Conservation (phyloP, 2,113 vertebrate species). For the Platysteira castanea region DNA sequence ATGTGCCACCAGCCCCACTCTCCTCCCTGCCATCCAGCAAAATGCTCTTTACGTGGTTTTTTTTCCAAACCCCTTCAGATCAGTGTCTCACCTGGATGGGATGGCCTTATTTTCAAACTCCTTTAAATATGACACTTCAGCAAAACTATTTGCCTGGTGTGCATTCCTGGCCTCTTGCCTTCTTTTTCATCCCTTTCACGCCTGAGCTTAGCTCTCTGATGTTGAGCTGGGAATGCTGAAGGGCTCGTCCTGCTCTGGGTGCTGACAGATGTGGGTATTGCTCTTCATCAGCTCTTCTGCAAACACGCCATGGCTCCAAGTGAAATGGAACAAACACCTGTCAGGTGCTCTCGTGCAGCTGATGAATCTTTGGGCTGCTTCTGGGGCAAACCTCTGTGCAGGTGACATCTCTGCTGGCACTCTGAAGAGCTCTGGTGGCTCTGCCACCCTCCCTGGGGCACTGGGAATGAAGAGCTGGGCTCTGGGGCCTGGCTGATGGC, state of each 20-base stretch:
- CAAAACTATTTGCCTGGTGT: neutral
- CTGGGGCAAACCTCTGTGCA: neutral
- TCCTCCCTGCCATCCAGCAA: neutral
- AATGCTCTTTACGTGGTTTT: neutral
- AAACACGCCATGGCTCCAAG: neutral
- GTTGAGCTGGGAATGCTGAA: neutral
- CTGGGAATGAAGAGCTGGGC: neutral
- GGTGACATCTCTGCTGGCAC: neutral
- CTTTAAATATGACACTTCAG: neutral
- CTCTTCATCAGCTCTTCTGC: neutral
- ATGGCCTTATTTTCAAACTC: neutral
- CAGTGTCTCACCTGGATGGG: neutral
- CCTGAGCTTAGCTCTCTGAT: neutral
- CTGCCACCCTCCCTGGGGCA: neutral
- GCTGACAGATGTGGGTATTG: conserved; percentile 7
- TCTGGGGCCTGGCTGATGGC: neutral
- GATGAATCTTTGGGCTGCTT: neutral
- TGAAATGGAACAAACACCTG: neutral
- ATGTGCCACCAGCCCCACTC: neutral
- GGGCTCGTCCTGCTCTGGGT: neutral
- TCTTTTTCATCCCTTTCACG: neutral
- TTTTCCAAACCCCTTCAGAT: no score
- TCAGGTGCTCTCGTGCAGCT: neutral
- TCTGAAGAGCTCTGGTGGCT: neutral
- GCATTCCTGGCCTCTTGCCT: neutral